Conservation (phyloP, 2,797 vertebrate species). For the Limosa lapponica region DNA sequence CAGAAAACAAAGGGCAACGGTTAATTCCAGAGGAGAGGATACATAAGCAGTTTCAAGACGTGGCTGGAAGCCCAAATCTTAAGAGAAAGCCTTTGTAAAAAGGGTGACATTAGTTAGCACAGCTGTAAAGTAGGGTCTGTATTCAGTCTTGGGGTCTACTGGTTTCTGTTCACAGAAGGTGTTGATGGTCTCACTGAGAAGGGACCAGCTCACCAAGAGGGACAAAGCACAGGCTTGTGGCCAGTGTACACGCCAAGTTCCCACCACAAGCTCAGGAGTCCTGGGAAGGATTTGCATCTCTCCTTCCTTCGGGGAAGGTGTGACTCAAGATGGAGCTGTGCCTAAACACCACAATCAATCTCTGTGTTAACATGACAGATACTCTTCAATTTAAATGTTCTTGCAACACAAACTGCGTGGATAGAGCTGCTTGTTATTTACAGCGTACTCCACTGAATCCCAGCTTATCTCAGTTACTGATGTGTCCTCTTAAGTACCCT, state of each 20-base stretch:
- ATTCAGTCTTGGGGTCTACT: neutral
- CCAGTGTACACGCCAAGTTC: neutral
- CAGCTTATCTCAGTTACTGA: neutral
- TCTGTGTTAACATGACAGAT: neutral
- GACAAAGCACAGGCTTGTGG: neutral
- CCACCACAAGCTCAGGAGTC: neutral
- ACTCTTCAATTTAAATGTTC: neutral
- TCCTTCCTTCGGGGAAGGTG: constrained; percentile 4
- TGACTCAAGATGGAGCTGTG: neutral
- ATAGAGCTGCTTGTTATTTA: neutral
- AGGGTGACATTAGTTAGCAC: neutral
- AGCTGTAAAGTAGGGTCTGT: neutral
- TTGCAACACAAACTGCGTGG: neutral
- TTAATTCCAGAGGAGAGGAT: neutral
- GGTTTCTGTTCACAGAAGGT: neutral
- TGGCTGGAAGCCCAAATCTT: neutral
- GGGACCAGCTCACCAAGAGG: neutral
- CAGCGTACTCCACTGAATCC: neutral
- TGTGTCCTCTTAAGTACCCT: neutral
- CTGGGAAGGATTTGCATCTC: neutral
- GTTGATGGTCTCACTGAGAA: neutral
- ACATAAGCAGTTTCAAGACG: neutral
- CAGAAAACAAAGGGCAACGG: neutral
- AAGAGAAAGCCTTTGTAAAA: constrained; percentile 20
- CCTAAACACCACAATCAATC: neutral